Conservation (phyloP, 2,113 vertebrate species). For the Strix uralensis region DNA sequence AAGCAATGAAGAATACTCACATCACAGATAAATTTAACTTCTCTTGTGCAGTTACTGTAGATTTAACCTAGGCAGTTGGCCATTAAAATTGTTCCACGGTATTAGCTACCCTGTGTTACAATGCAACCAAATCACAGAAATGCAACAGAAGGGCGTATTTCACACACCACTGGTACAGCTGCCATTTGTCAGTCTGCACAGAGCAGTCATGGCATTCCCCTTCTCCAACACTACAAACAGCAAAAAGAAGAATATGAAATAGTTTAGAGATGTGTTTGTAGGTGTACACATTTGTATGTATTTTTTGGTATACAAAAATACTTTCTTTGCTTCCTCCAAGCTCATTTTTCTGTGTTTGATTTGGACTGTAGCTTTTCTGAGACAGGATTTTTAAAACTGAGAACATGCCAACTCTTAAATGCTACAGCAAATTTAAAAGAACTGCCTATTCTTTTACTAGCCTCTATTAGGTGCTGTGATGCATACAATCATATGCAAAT, state of each 20-base stretch:
- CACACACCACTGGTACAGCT: background rate
- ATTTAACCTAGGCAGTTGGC: background rate
- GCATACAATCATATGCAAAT: background rate
- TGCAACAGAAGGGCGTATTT: background rate
- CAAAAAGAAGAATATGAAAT: background rate
- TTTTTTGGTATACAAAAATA: background rate
- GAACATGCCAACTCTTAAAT: background rate
- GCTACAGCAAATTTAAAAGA: background rate
- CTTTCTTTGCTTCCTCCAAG: background rate
- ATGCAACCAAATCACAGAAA: background rate
- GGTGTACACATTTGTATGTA: accelerated
- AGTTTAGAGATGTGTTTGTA: background rate
- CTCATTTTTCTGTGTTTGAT: background rate
- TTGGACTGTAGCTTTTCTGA: background rate
- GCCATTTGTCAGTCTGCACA: background rate
- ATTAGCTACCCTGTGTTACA: background rate
- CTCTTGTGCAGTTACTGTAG: background rate
- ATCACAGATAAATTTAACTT: background rate
- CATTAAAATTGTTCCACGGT: background rate
- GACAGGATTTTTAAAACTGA: background rate
- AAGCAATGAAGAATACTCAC: background rate
- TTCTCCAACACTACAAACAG: background rate
- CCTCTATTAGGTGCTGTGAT: background rate
- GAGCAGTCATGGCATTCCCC: accelerated
- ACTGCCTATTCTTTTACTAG: background rate